Base-by-base conservation (phyloP, 2,113 vertebrate species). In the Narcine bancroftii region DNA sequence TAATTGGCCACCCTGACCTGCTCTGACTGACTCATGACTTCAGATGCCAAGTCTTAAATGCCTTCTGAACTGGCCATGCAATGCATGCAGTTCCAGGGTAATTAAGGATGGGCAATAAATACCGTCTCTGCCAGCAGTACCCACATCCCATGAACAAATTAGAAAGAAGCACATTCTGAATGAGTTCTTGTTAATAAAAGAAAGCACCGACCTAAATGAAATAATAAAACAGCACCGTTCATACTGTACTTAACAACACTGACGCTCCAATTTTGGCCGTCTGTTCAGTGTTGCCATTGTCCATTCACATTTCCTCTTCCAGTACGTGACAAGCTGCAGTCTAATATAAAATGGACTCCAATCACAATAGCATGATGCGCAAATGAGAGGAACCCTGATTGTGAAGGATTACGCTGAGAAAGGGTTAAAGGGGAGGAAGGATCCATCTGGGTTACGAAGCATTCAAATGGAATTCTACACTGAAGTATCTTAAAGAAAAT, bases 351-450 rank as follows among this genome's bases (percentile, higher is more conserved):
- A 87, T 87, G 81, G 81, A 36, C 17, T 60, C 81, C 53, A 87
- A 53, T n/a, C 81, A 60, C 53, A 60, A 60, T 33, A 87, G 33
- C 36, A 15, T 53, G 53, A 60, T 4, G 53, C n/a, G 81, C 53
- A 83, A 53, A 60, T 17, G 15, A 19, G 53, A 2, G 56, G 33
- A n/a, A 9, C 15, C 17, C 81, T 63, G 15, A 26, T 17, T 85
- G 81, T 85, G 81, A 33, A 87, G 53, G 33, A 36, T 36, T 87
- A 19, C 33, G 15, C 53, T 87, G 81, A 87, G 53, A 91, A 91
- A 91, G 89, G 63, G 89, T 69, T 69, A 69, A 69, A 91, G 42
- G 60, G 13, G 65, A 91, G 24, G 42, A 69, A 91, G 63, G 60
- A 69, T 91, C 60, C 39, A 45, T 69, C 11, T 91, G 39, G 42